Percentiles rank a stretch among this genome's conserved stretches.
These are phyloP conservation scores for Passerina amoena DNA, from an alignment of 2,113 vertebrate species.

Conservation along the genomic window DNA sequence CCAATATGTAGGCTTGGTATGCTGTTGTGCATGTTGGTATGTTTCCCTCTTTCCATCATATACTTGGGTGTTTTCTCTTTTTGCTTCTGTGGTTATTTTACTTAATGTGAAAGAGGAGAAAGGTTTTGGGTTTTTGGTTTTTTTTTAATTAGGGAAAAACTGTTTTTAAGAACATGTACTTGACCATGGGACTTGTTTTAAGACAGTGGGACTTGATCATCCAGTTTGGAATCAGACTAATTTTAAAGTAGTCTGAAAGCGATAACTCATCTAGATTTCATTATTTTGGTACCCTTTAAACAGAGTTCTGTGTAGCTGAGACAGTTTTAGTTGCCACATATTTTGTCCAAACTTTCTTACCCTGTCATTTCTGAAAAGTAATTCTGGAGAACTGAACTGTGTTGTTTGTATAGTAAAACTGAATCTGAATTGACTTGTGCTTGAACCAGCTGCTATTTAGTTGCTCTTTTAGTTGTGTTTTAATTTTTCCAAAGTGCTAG, in stretches of 20 bases:
- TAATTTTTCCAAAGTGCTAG: constrained; percentile 23
- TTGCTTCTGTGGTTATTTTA: neutral
- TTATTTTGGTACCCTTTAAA: neutral
- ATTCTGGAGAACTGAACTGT: neutral
- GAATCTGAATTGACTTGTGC: constrained; percentile 19
- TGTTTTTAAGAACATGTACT: neutral
- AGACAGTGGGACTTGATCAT: neutral
- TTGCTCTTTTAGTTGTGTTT: constrained; percentile 16
- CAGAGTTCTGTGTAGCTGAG: neutral
- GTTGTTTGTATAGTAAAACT: neutral
- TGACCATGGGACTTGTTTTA: neutral
- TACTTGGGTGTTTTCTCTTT: neutral
- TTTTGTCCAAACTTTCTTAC: neutral
- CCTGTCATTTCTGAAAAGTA: neutral
- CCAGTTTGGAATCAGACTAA: neutral
- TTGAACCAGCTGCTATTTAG: constrained; percentile 46
- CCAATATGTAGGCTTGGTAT: neutral
- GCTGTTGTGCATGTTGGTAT: neutral
- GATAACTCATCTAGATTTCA: neutral
- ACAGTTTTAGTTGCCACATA: neutral
- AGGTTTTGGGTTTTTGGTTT: neutral
- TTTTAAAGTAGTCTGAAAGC: neutral
- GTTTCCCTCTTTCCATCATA: constrained; percentile 14
- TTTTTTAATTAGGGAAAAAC: neutral
- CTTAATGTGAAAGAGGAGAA: neutral